Evolutionary conservation across 2,888 invertebrate genomes (phyloP), one percentile per base, ranked within the genome.

Genomic region (Perizoma flavofasciatum): DNA sequence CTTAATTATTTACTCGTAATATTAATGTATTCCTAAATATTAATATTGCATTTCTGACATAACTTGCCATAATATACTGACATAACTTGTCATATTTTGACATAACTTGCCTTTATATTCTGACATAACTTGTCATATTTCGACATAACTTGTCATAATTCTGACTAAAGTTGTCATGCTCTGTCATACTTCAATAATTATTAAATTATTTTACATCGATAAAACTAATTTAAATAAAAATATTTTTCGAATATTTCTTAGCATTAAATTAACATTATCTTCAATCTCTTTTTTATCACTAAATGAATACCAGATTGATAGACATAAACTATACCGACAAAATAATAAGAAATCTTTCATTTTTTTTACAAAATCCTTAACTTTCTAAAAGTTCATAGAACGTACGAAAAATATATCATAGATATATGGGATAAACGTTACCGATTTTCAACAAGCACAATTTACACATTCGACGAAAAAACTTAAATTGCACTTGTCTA

Each of bases 361-460:
- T 6, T 74, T 71, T 73, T 88, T 82, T 89, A 90, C 86, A 89
- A 63, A 69, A 83, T 90, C 45, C 82, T 85, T 83, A 82, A 56
- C 51, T 68, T 80, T 49, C 85, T 90, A 90, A 82, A 84, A 87
- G 97, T 97, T 97, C 97, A 97, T 96, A 97, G 97, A 97, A 97
- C 97, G 95, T 97, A 97, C 97, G 93, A 93, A 92, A 94, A 95
- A 97, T 97, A 97, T 97, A 97, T 97, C 97, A 97, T 97, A 96
- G 97, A 97, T 97, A 97, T 97, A 97, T 97, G 96, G 96, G 96
- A 96, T 95, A 95, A 96, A 94, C 94, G 94, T 95, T 95, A 95
- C 95, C 94, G 93, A 92, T 92, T 93, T 90, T 90, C 89, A 76
- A 83, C 83, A 73, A 67, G 5, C 52, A 69, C 81, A 79, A 83